Conservation (phyloP, 1,140 invertebrate genomes). For the Aphelinus atriplicis region DNA sequence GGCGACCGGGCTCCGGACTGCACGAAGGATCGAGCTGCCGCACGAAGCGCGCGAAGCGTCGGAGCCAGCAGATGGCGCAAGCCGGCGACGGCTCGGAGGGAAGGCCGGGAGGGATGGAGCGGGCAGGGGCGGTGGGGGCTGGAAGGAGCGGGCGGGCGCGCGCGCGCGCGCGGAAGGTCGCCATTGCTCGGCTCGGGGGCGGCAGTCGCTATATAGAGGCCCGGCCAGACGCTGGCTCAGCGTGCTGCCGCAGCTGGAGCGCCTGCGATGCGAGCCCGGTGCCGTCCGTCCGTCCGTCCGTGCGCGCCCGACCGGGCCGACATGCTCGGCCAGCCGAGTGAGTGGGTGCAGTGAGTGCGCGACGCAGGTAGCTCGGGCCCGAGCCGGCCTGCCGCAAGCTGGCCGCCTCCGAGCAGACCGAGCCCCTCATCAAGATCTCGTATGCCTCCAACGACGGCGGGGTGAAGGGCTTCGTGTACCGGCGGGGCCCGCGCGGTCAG, state of each 20-base stretch:
- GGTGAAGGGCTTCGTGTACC: slow-evolving; percentile 66
- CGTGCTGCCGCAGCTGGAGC: no score
- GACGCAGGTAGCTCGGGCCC: slow-evolving; percentile 10
- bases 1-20: no score
- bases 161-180: slow-evolving; percentile 50
- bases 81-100: background rate
- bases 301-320: no score
- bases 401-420: slow-evolving; percentile 57
- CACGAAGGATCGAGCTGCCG: background rate
- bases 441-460: slow-evolving; percentile 65
- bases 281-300: background rate
- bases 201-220: slow-evolving; percentile 51
- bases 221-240: slow-evolving; percentile 9
- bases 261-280: background rate
- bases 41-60: background rate
- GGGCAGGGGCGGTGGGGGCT: background rate
- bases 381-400: slow-evolving; percentile 47
- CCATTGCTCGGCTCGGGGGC: slow-evolving; percentile 57
- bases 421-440: slow-evolving; percentile 66
- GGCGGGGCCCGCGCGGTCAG: slow-evolving; percentile 41
- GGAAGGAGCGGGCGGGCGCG: slow-evolving; percentile 35
- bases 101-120: background rate
- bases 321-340: background rate
- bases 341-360: background rate
- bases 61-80: background rate